These are phyloP conservation scores for Pyxicephalus adspersus DNA, from an alignment of 2,113 vertebrate genomes.

Conservation along the genomic window DNA sequence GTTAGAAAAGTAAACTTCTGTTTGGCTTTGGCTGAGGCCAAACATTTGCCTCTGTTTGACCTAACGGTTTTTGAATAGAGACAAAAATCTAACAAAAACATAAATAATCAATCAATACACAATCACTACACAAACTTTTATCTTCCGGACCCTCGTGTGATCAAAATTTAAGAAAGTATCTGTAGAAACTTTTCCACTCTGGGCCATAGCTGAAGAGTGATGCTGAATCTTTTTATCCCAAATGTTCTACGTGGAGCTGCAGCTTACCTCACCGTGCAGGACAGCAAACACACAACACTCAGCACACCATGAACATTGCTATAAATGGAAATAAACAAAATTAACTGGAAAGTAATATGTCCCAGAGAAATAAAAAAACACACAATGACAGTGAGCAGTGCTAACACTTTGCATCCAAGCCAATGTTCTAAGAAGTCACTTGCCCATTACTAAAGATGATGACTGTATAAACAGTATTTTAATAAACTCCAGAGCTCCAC, in stretches of 20 bases:
- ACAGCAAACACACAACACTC: not conserved
- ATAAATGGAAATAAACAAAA: constrained; percentile 21
- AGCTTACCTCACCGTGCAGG: not conserved
- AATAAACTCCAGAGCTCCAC: constrained; percentile 1
- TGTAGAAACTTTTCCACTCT: not conserved
- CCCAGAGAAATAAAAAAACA: not conserved
- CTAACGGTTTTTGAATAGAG: too few species aligned
- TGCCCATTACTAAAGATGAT: not conserved
- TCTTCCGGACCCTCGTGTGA: too few species aligned
- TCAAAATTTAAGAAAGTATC: not conserved
- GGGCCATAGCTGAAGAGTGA: not conserved
- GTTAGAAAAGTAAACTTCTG: too few species aligned
- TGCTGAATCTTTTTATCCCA: not conserved
- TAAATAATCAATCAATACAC: too few species aligned
- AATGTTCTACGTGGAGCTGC: not conserved
- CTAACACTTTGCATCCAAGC: not conserved
- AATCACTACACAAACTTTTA: too few species aligned
- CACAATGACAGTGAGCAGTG: constrained; percentile 2
- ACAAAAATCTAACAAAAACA: too few species aligned
- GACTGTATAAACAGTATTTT: not conserved
- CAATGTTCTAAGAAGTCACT: not conserved
- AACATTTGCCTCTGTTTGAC: too few species aligned
- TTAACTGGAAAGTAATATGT: not conserved
- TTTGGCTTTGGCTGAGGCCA: too few species aligned
- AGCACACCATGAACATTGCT: constrained; percentile 15